phyloP scores from a whole-genome alignment of 2,888 invertebrate species.

The Serripes groenlandicus region DNA sequence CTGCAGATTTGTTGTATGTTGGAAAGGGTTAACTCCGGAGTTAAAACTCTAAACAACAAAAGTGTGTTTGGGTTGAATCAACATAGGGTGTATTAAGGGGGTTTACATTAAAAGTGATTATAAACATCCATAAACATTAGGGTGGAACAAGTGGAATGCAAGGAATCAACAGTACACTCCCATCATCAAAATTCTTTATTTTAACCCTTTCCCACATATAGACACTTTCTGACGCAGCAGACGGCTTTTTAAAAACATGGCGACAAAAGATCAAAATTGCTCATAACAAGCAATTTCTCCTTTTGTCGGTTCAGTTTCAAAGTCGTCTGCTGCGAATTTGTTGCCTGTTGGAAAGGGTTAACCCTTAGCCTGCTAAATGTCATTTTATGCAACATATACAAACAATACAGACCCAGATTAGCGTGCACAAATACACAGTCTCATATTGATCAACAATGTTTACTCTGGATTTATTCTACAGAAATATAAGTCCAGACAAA shows the following conservation, averaged over 20 bases:
- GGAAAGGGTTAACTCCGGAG: no score
- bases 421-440: no score
- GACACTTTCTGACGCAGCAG: background rate
- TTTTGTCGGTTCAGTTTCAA: background rate
- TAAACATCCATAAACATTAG: background rate
- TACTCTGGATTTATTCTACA: no score
- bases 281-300: background rate
- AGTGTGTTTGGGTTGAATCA: background rate
- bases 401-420: no score
- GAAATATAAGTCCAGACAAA: no score
- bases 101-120: background rate
- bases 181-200: background rate
- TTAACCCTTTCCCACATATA: background rate
- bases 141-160: background rate
- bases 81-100: background rate
- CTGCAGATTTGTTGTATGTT: no score
- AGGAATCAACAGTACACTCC: constrained; percentile 7
- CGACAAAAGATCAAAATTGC: background rate
- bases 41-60: no score
- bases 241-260: background rate
- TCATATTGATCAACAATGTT: no score
- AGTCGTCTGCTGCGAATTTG: no score
- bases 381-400: no score
- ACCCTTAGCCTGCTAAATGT: no score
- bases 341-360: background rate